phyloP scores from a whole-genome alignment of 2,888 invertebrate genomes.

The Cerceris ruficornis region DNA sequence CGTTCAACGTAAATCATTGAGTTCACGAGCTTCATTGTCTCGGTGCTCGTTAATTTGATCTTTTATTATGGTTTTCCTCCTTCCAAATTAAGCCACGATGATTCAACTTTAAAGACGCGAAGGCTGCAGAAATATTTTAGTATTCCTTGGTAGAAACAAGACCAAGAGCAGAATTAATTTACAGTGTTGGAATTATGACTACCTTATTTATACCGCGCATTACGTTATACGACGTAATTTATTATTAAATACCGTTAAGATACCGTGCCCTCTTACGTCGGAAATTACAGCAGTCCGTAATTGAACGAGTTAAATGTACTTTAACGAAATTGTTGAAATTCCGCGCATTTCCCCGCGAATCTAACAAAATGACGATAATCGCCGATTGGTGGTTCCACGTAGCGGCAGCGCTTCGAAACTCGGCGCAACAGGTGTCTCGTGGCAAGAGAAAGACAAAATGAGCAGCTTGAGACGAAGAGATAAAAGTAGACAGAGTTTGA shows the following conservation, averaged over 20 bases:
- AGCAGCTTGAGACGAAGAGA: background rate
- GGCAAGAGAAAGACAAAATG: conserved; percentile 28
- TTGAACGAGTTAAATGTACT: background rate
- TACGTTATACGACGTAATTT: background rate
- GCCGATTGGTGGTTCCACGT: conserved; percentile 53
- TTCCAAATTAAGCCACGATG: background rate
- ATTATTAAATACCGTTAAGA: background rate
- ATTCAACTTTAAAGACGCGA: background rate
- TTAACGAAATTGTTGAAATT: background rate
- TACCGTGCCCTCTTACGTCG: no score
- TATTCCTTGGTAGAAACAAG: background rate
- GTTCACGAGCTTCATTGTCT: conserved; percentile 62
- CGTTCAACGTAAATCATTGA: conserved; percentile 65
- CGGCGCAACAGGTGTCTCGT: conserved; percentile 65
- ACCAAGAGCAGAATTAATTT: conserved; percentile 1
- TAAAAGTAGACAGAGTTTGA: conserved; percentile 6
- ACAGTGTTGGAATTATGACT: background rate
- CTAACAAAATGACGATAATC: background rate
- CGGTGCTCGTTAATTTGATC: conserved; percentile 69
- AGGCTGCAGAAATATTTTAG: background rate
- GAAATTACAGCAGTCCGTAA: background rate
- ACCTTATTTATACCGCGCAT: background rate
- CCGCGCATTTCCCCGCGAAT: background rate
- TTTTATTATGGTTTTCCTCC: conserved; percentile 17
- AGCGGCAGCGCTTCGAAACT: conserved; percentile 57